phyloP scores from a whole-genome alignment of 2,113 vertebrate species.

The Cyanistes caeruleus region DNA sequence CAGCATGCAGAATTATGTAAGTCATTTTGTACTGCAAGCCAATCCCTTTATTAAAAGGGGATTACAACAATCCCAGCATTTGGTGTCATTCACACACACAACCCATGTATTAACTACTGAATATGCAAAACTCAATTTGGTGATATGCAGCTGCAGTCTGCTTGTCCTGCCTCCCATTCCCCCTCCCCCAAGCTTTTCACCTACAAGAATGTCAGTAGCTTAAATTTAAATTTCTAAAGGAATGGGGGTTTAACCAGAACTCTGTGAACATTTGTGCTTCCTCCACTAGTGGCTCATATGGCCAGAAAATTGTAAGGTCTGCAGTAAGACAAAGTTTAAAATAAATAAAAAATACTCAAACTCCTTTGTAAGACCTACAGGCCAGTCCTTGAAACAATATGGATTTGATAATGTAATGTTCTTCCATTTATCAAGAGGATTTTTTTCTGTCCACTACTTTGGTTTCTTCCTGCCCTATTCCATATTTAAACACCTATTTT shows the following conservation, averaged over 20 bases:
- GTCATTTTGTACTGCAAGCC: background rate
- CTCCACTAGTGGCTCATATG: background rate
- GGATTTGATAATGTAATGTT: background rate
- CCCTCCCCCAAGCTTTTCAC: background rate
- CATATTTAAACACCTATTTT: background rate
- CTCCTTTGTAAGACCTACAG: background rate
- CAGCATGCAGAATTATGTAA: background rate
- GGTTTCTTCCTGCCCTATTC: background rate
- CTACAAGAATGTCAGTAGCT: background rate
- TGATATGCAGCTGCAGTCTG: background rate
- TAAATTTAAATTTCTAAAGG: background rate
- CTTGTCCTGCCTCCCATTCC: background rate
- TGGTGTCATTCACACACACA: background rate
- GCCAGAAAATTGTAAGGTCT: background rate
- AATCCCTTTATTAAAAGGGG: conserved; percentile 32
- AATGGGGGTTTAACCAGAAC: background rate
- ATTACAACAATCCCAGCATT: conserved; percentile 1
- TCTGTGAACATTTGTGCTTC: background rate
- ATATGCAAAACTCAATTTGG: background rate
- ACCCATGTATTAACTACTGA: background rate
- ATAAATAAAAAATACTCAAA: background rate
- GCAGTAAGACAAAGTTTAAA: background rate
- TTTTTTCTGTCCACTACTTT: background rate
- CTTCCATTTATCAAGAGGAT: background rate
- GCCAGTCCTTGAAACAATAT: background rate